Conservation (phyloP, 2,888 invertebrate species). For the Eupithecia insigniata region DNA sequence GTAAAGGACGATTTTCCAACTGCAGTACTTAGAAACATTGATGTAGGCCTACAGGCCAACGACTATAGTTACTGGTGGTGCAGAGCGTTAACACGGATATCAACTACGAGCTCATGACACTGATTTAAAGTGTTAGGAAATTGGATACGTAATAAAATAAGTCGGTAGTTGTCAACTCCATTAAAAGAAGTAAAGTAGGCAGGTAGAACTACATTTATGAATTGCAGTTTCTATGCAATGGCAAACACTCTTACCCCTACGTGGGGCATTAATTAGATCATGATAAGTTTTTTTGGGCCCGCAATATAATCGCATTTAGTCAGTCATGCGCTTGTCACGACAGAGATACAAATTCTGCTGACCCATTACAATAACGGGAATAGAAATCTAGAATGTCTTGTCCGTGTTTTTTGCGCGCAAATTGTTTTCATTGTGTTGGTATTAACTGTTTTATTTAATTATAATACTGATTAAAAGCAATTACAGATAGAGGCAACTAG, state of each 20-base stretch:
- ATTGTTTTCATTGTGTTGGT: constrained; percentile 59
- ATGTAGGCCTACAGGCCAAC: background rate
- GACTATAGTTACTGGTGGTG: background rate
- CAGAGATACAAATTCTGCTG: constrained; percentile 55
- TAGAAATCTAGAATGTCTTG: constrained; percentile 48
- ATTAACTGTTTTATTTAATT: constrained; percentile 76
- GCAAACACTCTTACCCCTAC: background rate
- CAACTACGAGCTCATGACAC: background rate
- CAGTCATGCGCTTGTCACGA: constrained; percentile 51
- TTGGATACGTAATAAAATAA: constrained; percentile 2
- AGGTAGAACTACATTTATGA: background rate
- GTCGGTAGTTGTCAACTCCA: constrained; percentile 6
- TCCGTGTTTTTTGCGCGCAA: constrained; percentile 50
- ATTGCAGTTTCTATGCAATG: background rate
- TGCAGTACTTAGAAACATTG: background rate
- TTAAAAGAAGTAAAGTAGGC: background rate
- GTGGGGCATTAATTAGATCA: background rate
- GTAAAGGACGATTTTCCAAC: background rate
- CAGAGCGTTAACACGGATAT: constrained; percentile 3
- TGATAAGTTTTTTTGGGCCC: constrained; percentile 17
- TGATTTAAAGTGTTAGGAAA: background rate
- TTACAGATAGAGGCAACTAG: constrained; percentile 66
- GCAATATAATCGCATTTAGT: constrained; percentile 39
- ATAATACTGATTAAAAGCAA: constrained; percentile 71
- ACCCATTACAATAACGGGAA: constrained; percentile 64